Base-by-base conservation (phyloP, 2,797 vertebrate genomes). In the Lepidocolaptes lacrymiger region DNA sequence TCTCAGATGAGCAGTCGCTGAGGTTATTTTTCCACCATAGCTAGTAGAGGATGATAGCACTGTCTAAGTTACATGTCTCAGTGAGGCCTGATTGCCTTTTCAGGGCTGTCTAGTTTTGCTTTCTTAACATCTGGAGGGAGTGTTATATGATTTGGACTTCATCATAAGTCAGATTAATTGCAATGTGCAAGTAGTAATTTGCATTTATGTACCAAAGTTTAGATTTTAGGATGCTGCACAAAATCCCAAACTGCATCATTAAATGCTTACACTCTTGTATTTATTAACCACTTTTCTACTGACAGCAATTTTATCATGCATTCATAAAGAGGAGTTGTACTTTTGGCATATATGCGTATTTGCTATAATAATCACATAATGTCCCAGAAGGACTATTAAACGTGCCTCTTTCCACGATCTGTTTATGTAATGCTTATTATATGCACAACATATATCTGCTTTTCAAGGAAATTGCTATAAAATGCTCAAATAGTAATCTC, bases 61-160 rank as follows among this genome's bases (percentile, higher is more conserved):
- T 88, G 66, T 72, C 76, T 92, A 76, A 93, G 56, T 41, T 67
- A 36, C 32, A 41, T n/a, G 32, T 89, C 63, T 91, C 56, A 83
- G 39, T 22, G 75, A 92, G 87, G 62, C 75, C 61, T 91, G 87
- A 89, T 84, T 93, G 68, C 87, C 62, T 94, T 95, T 92, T 92
- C 93, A 96, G 91, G 73, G 63, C 55, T 88, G 79, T 56, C 49
- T 84, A 76, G 64, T 71, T 87, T 92, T 85, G 26, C 43, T 80
- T 92, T 91, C 72, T 80, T 91, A 92, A 91, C 92, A 94, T 93
- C 87, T 96, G 93, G 79, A 91, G 79, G 41, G 69, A 88, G n/a
- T 44, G 39, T 85, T 85, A 73, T 52, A 81, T 75, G 89, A 75
- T 37, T 68, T 24, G 1, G 7, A 13, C 68, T 96, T 75, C 75